Base-by-base conservation (phyloP, 2,797 vertebrate species). In the Sebastes jordani region DNA sequence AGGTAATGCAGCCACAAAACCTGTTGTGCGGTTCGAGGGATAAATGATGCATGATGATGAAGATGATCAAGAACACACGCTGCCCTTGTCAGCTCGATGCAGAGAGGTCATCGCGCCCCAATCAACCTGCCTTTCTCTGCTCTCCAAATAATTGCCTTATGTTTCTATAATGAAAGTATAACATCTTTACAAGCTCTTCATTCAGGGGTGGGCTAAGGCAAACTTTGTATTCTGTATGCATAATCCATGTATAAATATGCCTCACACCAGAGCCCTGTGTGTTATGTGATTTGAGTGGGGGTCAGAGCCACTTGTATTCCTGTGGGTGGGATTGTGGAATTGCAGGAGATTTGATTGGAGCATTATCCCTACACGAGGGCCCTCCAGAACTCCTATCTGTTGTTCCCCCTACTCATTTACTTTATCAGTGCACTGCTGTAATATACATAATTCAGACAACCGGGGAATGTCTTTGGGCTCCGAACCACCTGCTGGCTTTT, bases 391-490 rank as follows among this genome's bases (percentile, higher is more conserved):
- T 93, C 88, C 88, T 95, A 93, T 95, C 94, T 96, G 92, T 95
- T 95, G 92, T 94, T 95, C 89, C 83, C 95, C 93, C 94, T 89
- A 90, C 97, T 96, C 94, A 95, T 96, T 96, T 96, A 94, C 92
- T 96, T 93, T 94, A 94, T 95, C 95, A 95, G 95, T 94, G 92
- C 93, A 88, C 88, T 88, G 93, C 92, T 96, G 91, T 94, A 95
- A 95, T 97, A 97, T 97, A 96, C 97, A 98, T 98, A 97, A 99
- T 98, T 98, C 97, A 98, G 96, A 96, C 94, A 96, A 97, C 95
- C 88, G 92, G 96, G 96, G 97, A 97, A 97, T 97, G 95, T 97
- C 97, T 98, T 95, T 96, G 95, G 96, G 96, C 97, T 96, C 93
- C 87, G 90, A 98, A 97, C 96, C 96, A 98, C 97, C 97, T 99